Conservation (phyloP, 2,888 invertebrate genomes). For the Macrophya alboannulata region DNA sequence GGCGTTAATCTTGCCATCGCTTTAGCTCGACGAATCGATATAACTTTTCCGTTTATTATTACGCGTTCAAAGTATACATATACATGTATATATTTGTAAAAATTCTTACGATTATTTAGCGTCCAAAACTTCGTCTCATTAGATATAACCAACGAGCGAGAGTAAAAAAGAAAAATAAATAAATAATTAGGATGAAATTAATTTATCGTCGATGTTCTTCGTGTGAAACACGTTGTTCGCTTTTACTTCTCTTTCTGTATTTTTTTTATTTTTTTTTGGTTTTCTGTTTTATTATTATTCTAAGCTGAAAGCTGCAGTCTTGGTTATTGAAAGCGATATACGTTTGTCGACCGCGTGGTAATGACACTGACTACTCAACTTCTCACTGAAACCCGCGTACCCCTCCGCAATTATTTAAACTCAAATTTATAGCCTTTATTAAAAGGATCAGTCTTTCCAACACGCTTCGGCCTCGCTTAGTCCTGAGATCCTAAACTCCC, state of each 20-base stretch:
- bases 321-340: not conserved
- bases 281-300: not conserved
- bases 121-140: not conserved
- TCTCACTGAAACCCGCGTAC: constrained; percentile 21
- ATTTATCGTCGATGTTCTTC: not conserved
- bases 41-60: constrained; percentile 17
- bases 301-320: not conserved
- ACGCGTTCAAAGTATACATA: not conserved
- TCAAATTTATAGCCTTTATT: constrained; percentile 8
- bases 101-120: constrained; percentile 5
- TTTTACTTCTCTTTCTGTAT: not conserved
- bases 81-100: constrained; percentile 4
- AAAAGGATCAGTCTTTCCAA: constrained; percentile 22
- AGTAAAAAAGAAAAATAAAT: not conserved
- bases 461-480: constrained; percentile 3
- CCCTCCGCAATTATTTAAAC: not conserved
- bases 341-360: constrained; percentile 43
- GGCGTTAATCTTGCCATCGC: constrained; percentile 44
- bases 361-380: constrained; percentile 16
- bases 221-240: not conserved
- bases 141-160: not conserved
- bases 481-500: constrained; percentile 35
- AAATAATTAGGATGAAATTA: not conserved
- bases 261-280: not conserved
- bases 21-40: constrained; percentile 27